These are phyloP conservation scores for Mustelus asterias DNA, from an alignment of 2,113 vertebrate genomes.

Conservation along the genomic window DNA sequence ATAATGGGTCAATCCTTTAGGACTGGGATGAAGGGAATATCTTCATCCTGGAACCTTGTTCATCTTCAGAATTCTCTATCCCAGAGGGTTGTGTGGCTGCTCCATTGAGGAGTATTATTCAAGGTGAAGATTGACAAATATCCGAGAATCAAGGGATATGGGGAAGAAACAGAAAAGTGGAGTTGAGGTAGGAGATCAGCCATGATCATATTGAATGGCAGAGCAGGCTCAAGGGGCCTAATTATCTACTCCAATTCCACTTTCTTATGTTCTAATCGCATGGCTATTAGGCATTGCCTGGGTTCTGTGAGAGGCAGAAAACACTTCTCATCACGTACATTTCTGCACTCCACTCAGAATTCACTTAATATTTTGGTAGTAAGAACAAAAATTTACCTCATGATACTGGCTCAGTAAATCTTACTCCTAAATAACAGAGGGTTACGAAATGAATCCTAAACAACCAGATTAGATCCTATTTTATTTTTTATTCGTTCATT, in stretches of 20 bases:
- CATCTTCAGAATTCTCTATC: background rate
- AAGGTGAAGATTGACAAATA: background rate
- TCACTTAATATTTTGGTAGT: background rate
- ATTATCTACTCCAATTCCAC: background rate
- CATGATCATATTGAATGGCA: background rate
- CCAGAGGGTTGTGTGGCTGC: background rate
- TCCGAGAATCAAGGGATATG: background rate
- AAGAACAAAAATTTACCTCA: background rate
- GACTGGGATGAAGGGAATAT: background rate
- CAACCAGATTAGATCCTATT: background rate
- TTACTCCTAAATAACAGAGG: background rate
- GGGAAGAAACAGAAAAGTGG: background rate
- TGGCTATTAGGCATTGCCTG: background rate
- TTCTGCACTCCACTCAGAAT: background rate
- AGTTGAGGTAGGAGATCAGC: background rate
- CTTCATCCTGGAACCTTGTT: background rate
- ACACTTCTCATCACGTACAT: background rate
- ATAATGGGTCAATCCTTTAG: background rate
- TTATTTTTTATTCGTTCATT: no score
- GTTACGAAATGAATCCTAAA: background rate
- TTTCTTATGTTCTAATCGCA: background rate
- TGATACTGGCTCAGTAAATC: background rate
- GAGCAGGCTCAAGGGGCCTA: background rate
- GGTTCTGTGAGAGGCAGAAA: background rate
- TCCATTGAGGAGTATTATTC: background rate